Conservation (phyloP, 2,888 invertebrate species). For the Drosophila cognata region DNA sequence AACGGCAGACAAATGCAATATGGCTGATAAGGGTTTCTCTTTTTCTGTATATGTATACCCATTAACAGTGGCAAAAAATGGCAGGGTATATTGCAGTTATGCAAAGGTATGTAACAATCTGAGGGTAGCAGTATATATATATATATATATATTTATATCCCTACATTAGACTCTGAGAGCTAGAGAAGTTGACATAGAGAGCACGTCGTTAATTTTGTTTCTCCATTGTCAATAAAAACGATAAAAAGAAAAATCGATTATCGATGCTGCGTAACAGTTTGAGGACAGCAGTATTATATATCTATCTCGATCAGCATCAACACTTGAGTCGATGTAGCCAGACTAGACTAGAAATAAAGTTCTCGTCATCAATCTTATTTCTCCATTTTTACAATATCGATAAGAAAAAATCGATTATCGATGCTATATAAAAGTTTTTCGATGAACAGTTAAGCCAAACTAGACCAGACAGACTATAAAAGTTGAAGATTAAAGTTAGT, state of each 20-base stretch:
- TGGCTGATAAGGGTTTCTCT: conserved; percentile 69
- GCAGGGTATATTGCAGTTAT: not conserved
- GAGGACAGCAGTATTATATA: not conserved
- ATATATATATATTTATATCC: too few relatives aligned
- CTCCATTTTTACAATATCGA: not conserved
- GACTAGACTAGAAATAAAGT: not conserved
- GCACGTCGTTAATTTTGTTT: not conserved
- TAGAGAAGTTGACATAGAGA: not conserved
- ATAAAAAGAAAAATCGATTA: not conserved
- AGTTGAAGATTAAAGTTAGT: not conserved
- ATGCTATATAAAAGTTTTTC: not conserved
- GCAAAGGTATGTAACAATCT: not conserved
- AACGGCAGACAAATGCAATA: conserved; percentile 37
- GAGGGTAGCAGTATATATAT: too few relatives aligned
- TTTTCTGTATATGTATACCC: conserved; percentile 29
- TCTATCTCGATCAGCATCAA: not conserved
- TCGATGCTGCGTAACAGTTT: not conserved
- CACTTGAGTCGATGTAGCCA: not conserved
- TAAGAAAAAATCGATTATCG: not conserved
- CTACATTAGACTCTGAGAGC: not conserved
- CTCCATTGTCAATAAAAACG: not conserved
- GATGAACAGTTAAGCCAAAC: not conserved
- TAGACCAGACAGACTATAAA: not conserved
- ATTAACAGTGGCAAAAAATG: not conserved
- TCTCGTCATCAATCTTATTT: too few relatives aligned